Evolutionary conservation across 2,797 vertebrate species (phyloP), one percentile per base, ranked within the genome.

Genomic region (Rallus crepitans): DNA sequence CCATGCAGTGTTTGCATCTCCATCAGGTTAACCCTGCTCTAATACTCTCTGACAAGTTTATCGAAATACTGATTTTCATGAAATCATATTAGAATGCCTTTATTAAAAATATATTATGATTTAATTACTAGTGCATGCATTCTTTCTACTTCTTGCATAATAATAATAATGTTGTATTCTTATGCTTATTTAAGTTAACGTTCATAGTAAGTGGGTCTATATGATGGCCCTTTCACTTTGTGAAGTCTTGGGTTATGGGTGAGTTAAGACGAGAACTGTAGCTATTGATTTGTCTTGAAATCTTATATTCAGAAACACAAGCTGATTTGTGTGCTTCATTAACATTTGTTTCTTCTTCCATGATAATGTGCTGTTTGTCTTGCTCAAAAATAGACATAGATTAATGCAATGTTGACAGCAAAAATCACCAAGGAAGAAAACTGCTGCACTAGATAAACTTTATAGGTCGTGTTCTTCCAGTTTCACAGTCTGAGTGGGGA

Each of bases 371-470:
- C 82, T 92, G 69, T 56, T 93, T 90, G 21, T 87, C 83, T 89
- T 85, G 50, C 86, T 91, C 70, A 64, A 66, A 96, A 97, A 52
- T 57, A 95, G 90, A 83, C 73, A 63, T 8, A 93, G 94, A 97
- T 96, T 95, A 97, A 96, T 97, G 81, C 68, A 72, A 73, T 64
- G 83, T 93, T 95, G 94, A 91, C 71, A 83, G 57, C 61, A 91
- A 90, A 96, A 96, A 95, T 94, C 82, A 87, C 89, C 72, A 87
- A 92, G 89, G 86, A 96, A 92, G 81, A 52, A 96, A 95, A 95
- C 47, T 92, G 69, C 76, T 75, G 70, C 57, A 71, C n/a, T 33
- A 89, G 73, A 95, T 94, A 81, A 94, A 88, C 73, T 95, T 86
- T 79, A 80, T 68, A 91, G 95, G 94, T 94, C 83, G 31, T 1